Base-by-base conservation (phyloP, 2,797 vertebrate genomes). In the Amblyopsis hoosieri region DNA sequence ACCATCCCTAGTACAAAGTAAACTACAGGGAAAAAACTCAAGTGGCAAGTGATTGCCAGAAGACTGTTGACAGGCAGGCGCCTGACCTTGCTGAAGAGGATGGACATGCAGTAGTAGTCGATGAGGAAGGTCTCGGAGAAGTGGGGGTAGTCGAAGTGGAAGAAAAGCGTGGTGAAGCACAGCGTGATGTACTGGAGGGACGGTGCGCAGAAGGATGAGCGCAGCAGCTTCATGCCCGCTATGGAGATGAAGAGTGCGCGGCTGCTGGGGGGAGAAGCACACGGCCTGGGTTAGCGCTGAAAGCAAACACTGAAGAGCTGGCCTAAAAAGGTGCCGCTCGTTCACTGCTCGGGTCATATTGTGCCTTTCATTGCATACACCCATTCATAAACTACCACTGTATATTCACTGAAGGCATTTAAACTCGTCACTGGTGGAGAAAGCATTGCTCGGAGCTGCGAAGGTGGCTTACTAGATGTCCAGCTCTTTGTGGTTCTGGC, bases 101-200 rank as follows among this genome's bases (percentile, higher is more conserved):
- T 92, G 57, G 95, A 95, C 94, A 96, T 95, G 87, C 96, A 92
- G 84, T 95, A 97, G 89, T 96, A 96, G 90, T 97, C 94, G 0
- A 96, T 93, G 17, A 96, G 88, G 79, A 96, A 96, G 83, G 95
- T 95, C 90, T 96, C 94, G 0, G 95, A 96, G 76, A 94, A 94
- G 80, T 91, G 93, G 0, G 94, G 94, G 76, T 96, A 96, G 92
- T 97, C 95, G 0, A 94, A 97, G 71, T 94, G 94, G 84, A 97
- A 97, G 89, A 97, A 95, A 67, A 97, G 93, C 10, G 94, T 90
- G 0, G 95, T 96, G 91, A 97, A 96, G 88, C 93, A 94, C 79
- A 97, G 87, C 0, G 94, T 96, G 86, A 96, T 92, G 12, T 95
- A 96, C 88, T 96, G 95, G 80, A 95, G 94, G 2, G 94, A 94